Evolutionary conservation across 2,888 invertebrate species (phyloP).

Genomic region (Leistus spinibarbis): DNA sequence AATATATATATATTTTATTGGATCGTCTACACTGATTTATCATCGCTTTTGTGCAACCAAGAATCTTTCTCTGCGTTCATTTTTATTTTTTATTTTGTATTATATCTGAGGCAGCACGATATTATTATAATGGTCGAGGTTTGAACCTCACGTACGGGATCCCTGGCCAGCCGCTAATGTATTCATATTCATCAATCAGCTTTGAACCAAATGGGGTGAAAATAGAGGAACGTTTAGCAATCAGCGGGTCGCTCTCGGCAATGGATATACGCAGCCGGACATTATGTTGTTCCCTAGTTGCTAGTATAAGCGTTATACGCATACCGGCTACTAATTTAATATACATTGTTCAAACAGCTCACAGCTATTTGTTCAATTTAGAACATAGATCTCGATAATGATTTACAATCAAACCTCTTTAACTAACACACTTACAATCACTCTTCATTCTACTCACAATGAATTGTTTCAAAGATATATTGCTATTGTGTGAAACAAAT

Average conservation of each 20-base stretch:
- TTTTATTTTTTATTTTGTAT: neutral
- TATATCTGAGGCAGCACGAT: neutral
- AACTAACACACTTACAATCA: too few relatives aligned
- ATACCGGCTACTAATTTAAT: neutral
- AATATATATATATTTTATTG: constrained; percentile 27
- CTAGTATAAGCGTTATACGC: neutral
- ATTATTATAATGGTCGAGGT: neutral
- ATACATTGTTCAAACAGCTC: neutral
- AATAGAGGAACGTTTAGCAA: neutral
- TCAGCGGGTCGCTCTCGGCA: neutral
- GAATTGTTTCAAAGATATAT: too few relatives aligned
- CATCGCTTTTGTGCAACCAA: constrained; percentile 12
- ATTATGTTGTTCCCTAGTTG: neutral
- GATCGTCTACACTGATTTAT: constrained; percentile 34
- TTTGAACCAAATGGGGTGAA: neutral
- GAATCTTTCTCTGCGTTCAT: neutral
- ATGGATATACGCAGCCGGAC: constrained; percentile 4
- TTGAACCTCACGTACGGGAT: neutral
- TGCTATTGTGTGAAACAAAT: too few relatives aligned
- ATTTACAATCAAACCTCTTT: too few relatives aligned
- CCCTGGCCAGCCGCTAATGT: constrained; percentile 14
- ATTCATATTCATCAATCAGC: constrained; percentile 31
- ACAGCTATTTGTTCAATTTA: neutral
- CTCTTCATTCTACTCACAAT: too few relatives aligned
- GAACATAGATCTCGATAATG: neutral